Evolutionary conservation across 2,797 vertebrate genomes (phyloP), one percentile per base, ranked within the genome.

Genomic region (Steatocranus sp.): DNA sequence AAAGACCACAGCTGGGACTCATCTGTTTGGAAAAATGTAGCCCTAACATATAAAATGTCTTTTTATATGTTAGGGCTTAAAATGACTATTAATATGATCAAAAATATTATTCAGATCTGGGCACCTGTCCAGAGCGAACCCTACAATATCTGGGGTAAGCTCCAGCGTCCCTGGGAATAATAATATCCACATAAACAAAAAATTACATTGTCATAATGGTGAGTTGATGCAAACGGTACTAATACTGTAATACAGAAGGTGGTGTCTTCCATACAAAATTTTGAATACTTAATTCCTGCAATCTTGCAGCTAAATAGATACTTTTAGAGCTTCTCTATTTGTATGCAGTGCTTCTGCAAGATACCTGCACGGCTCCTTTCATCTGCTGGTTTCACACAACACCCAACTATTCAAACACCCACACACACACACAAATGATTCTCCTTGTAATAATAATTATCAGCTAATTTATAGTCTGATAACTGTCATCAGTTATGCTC

Each of bases 401-500:
- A 36, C 54, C 11, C 32, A 68, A 76, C 20, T 36, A 78, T 79
- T 48, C 51, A 77, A 76, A 85, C 70, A 63, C 15, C 5, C 82
- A 76, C 78, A 6, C 58, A 79, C 54, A 78, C 76, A 76, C 75
- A 80, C 32, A 53, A 76, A 88, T 46, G 9, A 76, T 25, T 61
- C 36, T 23, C 41, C 8, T 30, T 18, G 34, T 56, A 27, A 75
- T 78, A 83, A 91, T 81, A 85, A 86, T 50, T 79, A 14, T 17
- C 78, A 68, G 25, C 36, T 79, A 76, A 88, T 86, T 83, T 63
- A 78, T 30, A 78, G 18, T 51, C 66, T 50, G 46, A 84, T 78
- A 81, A 51, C 79, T 81, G 85, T 76, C 84, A 88, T 85, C 86
- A 85, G 50, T 25, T 84, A 54, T 75, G 76, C 82, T 84, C 82